phyloP scores from a whole-genome alignment of 2,888 invertebrate genomes.

The Orchesellides sinensis region DNA sequence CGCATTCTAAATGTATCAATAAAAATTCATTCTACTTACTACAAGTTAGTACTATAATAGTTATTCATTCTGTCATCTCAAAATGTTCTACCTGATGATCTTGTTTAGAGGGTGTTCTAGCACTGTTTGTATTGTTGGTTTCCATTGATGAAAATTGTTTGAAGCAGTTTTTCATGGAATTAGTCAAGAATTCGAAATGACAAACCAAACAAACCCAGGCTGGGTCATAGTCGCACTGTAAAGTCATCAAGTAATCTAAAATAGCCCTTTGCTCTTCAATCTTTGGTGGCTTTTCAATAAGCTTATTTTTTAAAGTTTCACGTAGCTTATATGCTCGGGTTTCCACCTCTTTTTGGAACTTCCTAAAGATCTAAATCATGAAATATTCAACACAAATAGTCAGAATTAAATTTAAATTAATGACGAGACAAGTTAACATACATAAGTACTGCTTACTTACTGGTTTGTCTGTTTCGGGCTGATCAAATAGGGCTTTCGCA shows the following conservation, averaged over 20 bases:
- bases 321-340: conserved; percentile 89
- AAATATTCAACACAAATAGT: neutral
- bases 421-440: conserved; percentile 53
- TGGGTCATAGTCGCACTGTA: conserved; percentile 90
- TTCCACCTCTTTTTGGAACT: conserved; percentile 94
- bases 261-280: conserved; percentile 72
- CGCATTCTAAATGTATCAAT: conserved; percentile 61
- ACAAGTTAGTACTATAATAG: neutral
- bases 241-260: conserved; percentile 82
- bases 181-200: conserved; percentile 87
- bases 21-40: neutral
- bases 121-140: conserved; percentile 59
- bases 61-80: neutral
- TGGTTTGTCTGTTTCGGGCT: conserved; percentile 87
- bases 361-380: conserved; percentile 84
- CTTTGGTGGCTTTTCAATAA: conserved; percentile 88
- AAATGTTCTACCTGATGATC: conserved; percentile 59
- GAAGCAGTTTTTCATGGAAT: conserved; percentile 80
- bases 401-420: conserved; percentile 6
- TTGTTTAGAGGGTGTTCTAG: conserved; percentile 70
- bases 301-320: conserved; percentile 87
- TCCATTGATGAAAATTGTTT: conserved; percentile 69
- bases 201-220: conserved; percentile 96
- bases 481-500: conserved; percentile 96
- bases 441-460: conserved; percentile 77